Conservation (phyloP, 2,797 vertebrate species). For the Fratercula arctica region DNA sequence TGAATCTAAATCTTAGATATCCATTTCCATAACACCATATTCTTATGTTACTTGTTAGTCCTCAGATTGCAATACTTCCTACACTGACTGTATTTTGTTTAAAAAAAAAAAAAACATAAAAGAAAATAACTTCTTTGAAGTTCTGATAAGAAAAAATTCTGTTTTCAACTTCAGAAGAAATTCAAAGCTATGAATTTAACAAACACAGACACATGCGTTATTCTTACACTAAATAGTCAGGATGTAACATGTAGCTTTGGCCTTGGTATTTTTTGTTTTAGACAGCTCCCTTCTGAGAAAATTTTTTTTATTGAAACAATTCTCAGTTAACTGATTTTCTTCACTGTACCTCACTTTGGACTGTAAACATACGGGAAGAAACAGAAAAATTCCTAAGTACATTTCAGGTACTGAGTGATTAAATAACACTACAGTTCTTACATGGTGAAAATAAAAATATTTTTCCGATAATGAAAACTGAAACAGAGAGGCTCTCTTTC, state of each 20-base stretch:
- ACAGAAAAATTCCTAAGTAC: neutral
- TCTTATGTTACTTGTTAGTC: neutral
- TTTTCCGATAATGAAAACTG: neutral
- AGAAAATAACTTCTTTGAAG: neutral
- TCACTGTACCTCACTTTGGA: neutral
- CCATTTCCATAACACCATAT: neutral
- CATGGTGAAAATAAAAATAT: neutral
- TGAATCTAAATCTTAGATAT: neutral
- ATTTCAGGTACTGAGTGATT: neutral
- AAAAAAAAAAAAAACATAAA: neutral
- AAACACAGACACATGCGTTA: neutral
- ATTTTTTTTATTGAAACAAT: neutral
- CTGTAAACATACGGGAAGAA: neutral
- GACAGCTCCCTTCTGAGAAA: neutral
- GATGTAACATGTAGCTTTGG: neutral
- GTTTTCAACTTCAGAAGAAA: neutral
- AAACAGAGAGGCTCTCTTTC: neutral
- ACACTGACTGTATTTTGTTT: neutral
- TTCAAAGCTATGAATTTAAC: neutral
- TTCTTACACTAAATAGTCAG: neutral
- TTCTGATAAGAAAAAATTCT: neutral
- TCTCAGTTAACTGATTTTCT: neutral
- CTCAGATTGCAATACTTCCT: neutral
- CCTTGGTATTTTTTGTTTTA: neutral
- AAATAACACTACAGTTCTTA: neutral